Evolutionary conservation across 30 jellyfish, hydroid and myxozoan genomes (phyloP).

Genomic region (Aurelia aurita complex sp. Pacific): DNA sequence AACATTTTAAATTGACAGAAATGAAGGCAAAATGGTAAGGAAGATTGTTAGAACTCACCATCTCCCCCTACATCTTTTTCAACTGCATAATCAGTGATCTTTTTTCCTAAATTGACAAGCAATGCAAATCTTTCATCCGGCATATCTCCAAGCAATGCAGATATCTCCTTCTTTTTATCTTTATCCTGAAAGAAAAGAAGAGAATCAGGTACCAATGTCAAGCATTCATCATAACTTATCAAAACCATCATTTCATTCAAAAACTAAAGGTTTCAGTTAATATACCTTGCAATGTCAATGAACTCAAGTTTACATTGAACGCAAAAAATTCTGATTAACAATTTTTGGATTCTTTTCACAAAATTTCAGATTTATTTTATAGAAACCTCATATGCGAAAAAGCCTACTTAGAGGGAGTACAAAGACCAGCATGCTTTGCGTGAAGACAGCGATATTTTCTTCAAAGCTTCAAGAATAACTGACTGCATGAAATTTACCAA

Average conservation of each 20-base stretch:
- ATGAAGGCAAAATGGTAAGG: conserved; percentile 34
- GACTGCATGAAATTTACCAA: no score
- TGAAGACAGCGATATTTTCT: no score
- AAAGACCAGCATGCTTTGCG: no score
- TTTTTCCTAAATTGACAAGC: conserved; percentile 87
- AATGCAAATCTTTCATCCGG: conserved; percentile 98
- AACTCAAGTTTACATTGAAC: no score
- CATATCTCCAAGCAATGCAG: conserved; percentile 87
- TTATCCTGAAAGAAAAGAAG: conserved; percentile 64
- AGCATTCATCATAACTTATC: no score
- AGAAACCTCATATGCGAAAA: no score
- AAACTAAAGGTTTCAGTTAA: not conserved
- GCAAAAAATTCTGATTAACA: no score
- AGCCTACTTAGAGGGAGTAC: no score
- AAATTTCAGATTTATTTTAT: no score
- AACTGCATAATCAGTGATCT: conserved; percentile 94
- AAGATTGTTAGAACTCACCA: conserved; percentile 63
- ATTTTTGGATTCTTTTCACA: no score
- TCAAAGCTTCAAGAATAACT: no score
- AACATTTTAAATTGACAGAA: conserved; percentile 41
- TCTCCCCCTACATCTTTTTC: conserved; percentile 92
- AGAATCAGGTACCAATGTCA: not conserved
- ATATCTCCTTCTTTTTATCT: conserved; percentile 87
- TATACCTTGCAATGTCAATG: not conserved
- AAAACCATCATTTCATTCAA: not conserved